phyloP scores from a whole-genome alignment of 2,113 vertebrate genomes.

The Pollimyrus isidori region DNA sequence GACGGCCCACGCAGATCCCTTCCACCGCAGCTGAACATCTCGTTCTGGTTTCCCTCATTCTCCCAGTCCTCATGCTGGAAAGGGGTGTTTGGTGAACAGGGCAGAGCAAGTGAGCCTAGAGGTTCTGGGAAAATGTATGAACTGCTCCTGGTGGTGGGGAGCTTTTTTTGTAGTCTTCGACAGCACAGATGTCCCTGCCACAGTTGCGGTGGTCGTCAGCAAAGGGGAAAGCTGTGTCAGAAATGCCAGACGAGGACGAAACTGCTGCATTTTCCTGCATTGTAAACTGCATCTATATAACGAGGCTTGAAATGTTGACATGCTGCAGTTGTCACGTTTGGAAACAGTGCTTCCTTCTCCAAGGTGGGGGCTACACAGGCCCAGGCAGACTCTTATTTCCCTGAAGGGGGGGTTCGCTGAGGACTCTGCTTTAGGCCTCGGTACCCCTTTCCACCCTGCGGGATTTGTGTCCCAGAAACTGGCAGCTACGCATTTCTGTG shows the following conservation, averaged over 20 bases:
- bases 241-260: not conserved
- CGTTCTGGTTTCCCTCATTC: too few relatives aligned
- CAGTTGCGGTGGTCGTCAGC: not conserved
- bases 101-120: not conserved
- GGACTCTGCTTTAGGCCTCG: not conserved
- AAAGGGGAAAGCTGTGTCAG: not conserved
- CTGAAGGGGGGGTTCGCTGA: not conserved
- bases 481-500: not conserved
- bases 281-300: not conserved
- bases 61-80: not conserved
- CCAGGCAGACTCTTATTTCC: not conserved
- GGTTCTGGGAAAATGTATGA: not conserved
- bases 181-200: not conserved
- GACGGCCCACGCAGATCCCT: not conserved
- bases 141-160: not conserved
- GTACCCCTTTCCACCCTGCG: not conserved
- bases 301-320: not conserved
- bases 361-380: not conserved
- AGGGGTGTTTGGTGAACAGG: not conserved
- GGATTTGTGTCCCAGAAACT: not conserved
- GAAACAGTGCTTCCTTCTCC: conserved; percentile 4
- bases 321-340: not conserved
- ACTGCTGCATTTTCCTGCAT: not conserved
- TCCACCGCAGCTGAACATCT: not conserved
- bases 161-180: not conserved